A percentile compares a stretch with the other conserved stretches of the same genome.
Conservation (phyloP, 2,113 vertebrate species). For the Uria lomvia region DNA sequence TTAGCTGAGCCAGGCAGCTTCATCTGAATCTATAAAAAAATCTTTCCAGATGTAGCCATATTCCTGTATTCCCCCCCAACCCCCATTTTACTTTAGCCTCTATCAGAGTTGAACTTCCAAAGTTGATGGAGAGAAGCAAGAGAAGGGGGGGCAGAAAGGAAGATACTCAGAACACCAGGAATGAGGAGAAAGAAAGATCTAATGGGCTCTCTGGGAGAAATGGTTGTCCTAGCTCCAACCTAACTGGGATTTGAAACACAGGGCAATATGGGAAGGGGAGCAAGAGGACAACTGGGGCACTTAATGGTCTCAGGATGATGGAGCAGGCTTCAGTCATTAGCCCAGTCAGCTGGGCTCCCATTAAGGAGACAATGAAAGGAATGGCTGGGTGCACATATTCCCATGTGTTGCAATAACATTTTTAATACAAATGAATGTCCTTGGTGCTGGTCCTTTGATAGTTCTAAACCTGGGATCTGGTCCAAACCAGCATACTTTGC, state of each 20-base stretch:
- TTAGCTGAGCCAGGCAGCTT: not conserved
- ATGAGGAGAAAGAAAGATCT: not conserved
- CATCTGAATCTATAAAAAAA: not conserved
- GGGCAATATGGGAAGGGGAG: accelerated
- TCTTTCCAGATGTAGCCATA: not conserved
- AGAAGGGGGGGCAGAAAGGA: not conserved
- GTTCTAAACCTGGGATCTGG: not conserved
- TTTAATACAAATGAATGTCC: not conserved
- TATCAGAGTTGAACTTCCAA: not conserved
- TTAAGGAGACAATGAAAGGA: not conserved
- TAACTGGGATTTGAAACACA: not conserved
- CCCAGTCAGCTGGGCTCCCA: not conserved
- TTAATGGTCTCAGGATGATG: not conserved
- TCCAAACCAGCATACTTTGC: not conserved
- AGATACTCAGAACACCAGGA: not conserved
- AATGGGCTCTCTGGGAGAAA: not conserved
- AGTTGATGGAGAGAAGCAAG: not conserved
- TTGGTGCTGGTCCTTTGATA: not conserved
- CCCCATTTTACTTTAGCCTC: not conserved
- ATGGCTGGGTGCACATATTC: no score
- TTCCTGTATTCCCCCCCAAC: not conserved
- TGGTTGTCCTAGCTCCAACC: not conserved
- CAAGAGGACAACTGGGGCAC: not conserved
- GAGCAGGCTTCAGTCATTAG: not conserved
- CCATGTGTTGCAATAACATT: accelerated